Conservation (phyloP, 2,113 vertebrate species). For the Bos taurus region ARS-UCD2.0 NC_037333.1:33917001-33917500, state of each 20-base stretch:
- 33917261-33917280: slow-evolving; percentile 27
- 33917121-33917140: neutral
- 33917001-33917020: neutral
- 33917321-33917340: slow-evolving; percentile 61
- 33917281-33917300: neutral
- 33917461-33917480: neutral
- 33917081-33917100: neutral
- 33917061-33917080: neutral
- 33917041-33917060: neutral
- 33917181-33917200: neutral
- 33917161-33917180: slow-evolving; percentile 8
- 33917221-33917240: slow-evolving; percentile 39
- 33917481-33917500: neutral
- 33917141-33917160: slow-evolving; percentile 43
- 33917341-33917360: slow-evolving; percentile 12
- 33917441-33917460: slow-evolving; percentile 32
- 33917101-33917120: neutral
- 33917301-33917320: slow-evolving; percentile 42
- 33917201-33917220: slow-evolving; percentile 48
- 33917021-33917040: neutral
- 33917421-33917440: neutral
- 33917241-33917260: slow-evolving; percentile 17
- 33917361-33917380: slow-evolving; percentile 23
- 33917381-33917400: slow-evolving; percentile 18
- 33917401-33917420: slow-evolving; percentile 15